Conservation (phyloP, 1,140 invertebrate species). For the Drosophila littoralis region DNA sequence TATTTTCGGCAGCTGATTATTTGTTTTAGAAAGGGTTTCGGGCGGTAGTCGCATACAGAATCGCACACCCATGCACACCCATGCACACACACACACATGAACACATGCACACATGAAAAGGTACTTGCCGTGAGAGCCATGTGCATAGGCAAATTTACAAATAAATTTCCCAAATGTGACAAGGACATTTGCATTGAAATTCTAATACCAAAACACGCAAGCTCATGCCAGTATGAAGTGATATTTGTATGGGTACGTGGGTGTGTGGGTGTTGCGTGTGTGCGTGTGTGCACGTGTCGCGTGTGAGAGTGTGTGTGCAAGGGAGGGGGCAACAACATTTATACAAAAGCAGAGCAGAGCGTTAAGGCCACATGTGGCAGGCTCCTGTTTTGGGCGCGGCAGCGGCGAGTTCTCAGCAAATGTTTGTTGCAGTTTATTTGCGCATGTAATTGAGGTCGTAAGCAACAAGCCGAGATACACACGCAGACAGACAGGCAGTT, state of each 20-base stretch:
- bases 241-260: constrained; percentile 5
- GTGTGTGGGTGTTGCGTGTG: neutral
- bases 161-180: constrained; percentile 80
- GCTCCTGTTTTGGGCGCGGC: constrained; percentile 8
- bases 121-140: constrained; percentile 26
- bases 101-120: constrained; percentile 1
- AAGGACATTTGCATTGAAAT: constrained; percentile 80
- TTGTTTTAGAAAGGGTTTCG: constrained; percentile 18
- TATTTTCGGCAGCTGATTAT: constrained; percentile 67
- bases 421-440: constrained; percentile 81
- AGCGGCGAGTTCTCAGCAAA: constrained; percentile 69
- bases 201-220: constrained; percentile 60
- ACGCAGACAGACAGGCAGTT: constrained; percentile 7
- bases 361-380: constrained; percentile 27
- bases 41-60: constrained; percentile 3
- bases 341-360: constrained; percentile 34
- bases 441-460: constrained; percentile 77
- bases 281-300: neutral
- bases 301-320: neutral
- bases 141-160: constrained; percentile 60
- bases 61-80: neutral
- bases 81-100: neutral
- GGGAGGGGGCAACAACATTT: constrained; percentile 42
- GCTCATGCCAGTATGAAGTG: constrained; percentile 21
- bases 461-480: constrained; percentile 49